These are phyloP conservation scores for Palaemon carinicauda DNA, from an alignment of 1,140 invertebrate genomes.

Conservation along the genomic window DNA sequence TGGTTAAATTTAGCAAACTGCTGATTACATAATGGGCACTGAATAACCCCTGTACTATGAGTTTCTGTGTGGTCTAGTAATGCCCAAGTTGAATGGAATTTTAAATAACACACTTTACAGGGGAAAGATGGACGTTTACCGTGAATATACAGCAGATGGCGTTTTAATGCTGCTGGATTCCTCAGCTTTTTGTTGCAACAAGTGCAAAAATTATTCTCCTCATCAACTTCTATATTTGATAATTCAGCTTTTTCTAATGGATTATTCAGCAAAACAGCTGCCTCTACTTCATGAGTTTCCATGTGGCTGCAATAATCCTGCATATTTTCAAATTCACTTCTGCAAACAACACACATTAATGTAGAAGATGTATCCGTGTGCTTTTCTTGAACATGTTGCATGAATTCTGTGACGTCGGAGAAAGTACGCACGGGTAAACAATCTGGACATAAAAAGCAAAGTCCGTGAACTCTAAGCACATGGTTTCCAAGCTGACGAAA, in stretches of 20 bases:
- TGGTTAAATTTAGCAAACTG: slow-evolving; percentile 48
- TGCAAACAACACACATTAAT: slow-evolving; percentile 40
- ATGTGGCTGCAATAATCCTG: slow-evolving; percentile 36
- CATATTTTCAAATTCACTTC: not conserved
- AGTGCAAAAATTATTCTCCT: slow-evolving; percentile 12
- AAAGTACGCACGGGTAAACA: not conserved
- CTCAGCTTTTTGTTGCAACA: slow-evolving; percentile 30
- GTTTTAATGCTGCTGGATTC: not conserved
- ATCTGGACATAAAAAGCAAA: slow-evolving; percentile 11
- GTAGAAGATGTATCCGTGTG: slow-evolving; percentile 18
- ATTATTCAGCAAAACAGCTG: not conserved
- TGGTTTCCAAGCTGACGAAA: slow-evolving; percentile 41
- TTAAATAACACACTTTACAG: slow-evolving; percentile 38
- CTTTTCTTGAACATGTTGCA: slow-evolving; percentile 1
- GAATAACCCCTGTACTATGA: slow-evolving; percentile 31
- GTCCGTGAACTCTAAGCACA: slow-evolving; percentile 29
- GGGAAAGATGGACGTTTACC: slow-evolving; percentile 15
- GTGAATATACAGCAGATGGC: slow-evolving; percentile 20
- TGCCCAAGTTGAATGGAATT: slow-evolving; percentile 22
- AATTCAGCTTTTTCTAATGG: not conserved
- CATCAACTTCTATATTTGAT: not conserved
- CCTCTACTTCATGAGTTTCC: slow-evolving; percentile 33
- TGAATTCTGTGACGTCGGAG: not conserved
- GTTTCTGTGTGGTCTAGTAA: slow-evolving; percentile 47
- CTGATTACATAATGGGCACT: slow-evolving; percentile 36